Base-by-base conservation (phyloP, 92 coral and sea anemone genomes). In the Pocillopora meandrina region DNA sequence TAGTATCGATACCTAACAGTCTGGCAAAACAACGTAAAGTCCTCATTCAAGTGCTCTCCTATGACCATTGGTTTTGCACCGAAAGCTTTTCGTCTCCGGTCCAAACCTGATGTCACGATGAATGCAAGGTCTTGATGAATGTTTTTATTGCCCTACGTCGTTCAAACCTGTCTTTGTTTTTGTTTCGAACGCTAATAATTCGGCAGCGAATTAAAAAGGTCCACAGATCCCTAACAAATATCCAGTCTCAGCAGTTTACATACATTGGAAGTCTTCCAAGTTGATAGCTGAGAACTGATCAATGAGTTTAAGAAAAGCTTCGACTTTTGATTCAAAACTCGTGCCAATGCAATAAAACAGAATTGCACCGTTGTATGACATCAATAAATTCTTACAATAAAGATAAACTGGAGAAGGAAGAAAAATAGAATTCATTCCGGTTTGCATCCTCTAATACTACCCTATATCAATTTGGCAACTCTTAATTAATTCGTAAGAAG, bases 1-100 rank as follows among this genome's bases (percentile, higher is more conserved):
- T 70, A 14, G 74, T 69, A 70, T 70, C 74, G 74, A 70, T 70
- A 70, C 74, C 21, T 70, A 14, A 33, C 1, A 31, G 49, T 69
- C 36, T 69, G 74, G 36, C 55, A 47, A 17, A 69, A n/a, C 13
- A 10, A 33, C 74, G 55, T 20, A 67, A 68, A 33, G 3, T 21
- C 9, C 33, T 65, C 34, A 14, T 3, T 10, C 34, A 14, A 65
- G 70, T 7, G 20, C n/a, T 16, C 6, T 5, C 52, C 16, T 12
- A 34, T 2, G 17, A 70, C 14, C 7, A 16, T 11, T 70, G 35
- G 74, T 20, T 70, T 70, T 70, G 74, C 1, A 35, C 74, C 74
- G 74, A 52, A 70, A 70, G 19, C 20, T 0, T 5, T 70, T 5
- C 14, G 21, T 15, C 74, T 15, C 13, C 42, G 74, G 74, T 34